phyloP scores from a whole-genome alignment of 2,888 invertebrate genomes.

The Timema cristinae region DNA sequence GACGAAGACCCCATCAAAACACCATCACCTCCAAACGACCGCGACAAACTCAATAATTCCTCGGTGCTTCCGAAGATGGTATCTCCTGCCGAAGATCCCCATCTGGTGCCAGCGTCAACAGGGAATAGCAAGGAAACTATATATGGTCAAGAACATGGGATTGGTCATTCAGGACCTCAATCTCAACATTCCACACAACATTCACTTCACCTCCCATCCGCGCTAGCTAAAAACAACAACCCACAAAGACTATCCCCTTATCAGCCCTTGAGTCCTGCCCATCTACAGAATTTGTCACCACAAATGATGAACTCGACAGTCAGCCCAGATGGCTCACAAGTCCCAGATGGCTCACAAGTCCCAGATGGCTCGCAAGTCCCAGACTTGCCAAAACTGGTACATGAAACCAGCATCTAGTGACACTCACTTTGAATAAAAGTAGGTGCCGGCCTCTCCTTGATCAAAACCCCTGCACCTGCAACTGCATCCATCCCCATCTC shows the following conservation, averaged over 20 bases:
- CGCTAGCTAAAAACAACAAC: constrained; percentile 29
- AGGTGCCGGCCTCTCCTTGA: constrained; percentile 12
- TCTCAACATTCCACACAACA: constrained; percentile 17
- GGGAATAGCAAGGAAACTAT: constrained; percentile 23
- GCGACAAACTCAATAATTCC: constrained; percentile 36
- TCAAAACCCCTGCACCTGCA: constrained; percentile 12
- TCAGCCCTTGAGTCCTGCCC: constrained; percentile 33
- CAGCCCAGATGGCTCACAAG: constrained; percentile 31
- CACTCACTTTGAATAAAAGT: constrained; percentile 19
- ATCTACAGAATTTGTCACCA: constrained; percentile 33
- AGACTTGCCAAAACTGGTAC: constrained; percentile 61
- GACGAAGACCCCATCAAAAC: constrained; percentile 60
- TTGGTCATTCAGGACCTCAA: constrained; percentile 31
- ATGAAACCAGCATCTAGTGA: constrained; percentile 66
- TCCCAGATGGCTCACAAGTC: constrained; percentile 35
- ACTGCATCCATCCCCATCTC: constrained; percentile 9
- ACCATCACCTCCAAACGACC: constrained; percentile 44
- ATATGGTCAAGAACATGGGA: constrained; percentile 28
- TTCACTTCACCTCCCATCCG: constrained; percentile 28
- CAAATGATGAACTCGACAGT: constrained; percentile 35
- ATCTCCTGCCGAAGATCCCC: constrained; percentile 37
- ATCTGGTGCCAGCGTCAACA: constrained; percentile 32
- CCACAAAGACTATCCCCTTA: constrained; percentile 32
- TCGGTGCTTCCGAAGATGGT: constrained; percentile 36
- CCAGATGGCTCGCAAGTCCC: constrained; percentile 35